phyloP scores from a whole-genome alignment of 2,888 invertebrate genomes.

The Melieria picta region DNA sequence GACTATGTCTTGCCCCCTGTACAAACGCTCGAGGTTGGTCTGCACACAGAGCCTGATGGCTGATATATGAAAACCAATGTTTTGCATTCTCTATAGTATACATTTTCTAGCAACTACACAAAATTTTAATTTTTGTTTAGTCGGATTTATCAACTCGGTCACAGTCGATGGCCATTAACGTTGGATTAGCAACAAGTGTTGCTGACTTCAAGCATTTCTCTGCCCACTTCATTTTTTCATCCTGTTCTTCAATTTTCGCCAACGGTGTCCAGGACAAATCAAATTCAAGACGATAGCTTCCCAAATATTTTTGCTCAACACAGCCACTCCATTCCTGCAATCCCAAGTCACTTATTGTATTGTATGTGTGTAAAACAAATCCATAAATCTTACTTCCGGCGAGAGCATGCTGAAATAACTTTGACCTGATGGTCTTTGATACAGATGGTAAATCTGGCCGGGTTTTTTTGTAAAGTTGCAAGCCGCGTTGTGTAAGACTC shows the following conservation, averaged over 20 bases:
- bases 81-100: too few relatives aligned
- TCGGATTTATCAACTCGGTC: conserved; percentile 33
- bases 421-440: conserved; percentile 73
- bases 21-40: too few relatives aligned
- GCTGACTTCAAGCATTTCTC: conserved; percentile 47
- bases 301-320: conserved; percentile 72
- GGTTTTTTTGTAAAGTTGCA: conserved; percentile 81
- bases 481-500: conserved; percentile 73
- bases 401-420: conserved; percentile 80
- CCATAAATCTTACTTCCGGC: conserved; percentile 69
- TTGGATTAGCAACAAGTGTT: conserved; percentile 22
- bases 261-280: conserved; percentile 78
- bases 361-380: neutral
- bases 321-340: conserved; percentile 75
- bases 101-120: too few relatives aligned
- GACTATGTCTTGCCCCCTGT: too few relatives aligned
- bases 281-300: conserved; percentile 74
- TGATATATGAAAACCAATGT: too few relatives aligned
- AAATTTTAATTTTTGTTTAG: too few relatives aligned
- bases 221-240: conserved; percentile 57
- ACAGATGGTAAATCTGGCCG: conserved; percentile 78
- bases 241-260: conserved; percentile 64
- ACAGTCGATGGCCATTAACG: conserved; percentile 50
- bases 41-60: too few relatives aligned
- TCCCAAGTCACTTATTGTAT: neutral